Conservation (phyloP, 2,888 invertebrate genomes). For the Ichneumoninae sp. region DNA sequence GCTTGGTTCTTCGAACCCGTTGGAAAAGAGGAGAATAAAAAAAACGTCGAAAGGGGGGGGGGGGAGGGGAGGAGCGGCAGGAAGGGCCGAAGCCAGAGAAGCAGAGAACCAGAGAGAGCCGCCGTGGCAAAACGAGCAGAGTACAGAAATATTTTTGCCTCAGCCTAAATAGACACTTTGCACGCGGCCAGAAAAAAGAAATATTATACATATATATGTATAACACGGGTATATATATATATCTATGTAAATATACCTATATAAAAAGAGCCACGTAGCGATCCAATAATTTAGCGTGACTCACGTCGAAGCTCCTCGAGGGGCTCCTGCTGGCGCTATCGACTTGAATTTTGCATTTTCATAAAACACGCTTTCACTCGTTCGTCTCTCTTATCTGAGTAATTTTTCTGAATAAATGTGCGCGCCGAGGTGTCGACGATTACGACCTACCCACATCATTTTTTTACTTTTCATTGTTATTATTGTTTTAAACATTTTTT, state of each 20-base stretch:
- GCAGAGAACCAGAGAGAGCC: slow-evolving; percentile 27
- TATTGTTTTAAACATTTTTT: not conserved
- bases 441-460: not conserved
- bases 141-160: slow-evolving; percentile 63
- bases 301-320: slow-evolving; percentile 67
- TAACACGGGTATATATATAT: slow-evolving; percentile 1
- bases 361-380: slow-evolving; percentile 9
- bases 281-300: slow-evolving; percentile 72
- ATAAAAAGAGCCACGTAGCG: slow-evolving; percentile 68
- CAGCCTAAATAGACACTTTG: slow-evolving; percentile 66
- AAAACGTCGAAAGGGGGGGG: slow-evolving; percentile 27
- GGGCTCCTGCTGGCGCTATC: slow-evolving; percentile 71
- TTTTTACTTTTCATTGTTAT: not conserved
- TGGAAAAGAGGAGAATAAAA: slow-evolving; percentile 35
- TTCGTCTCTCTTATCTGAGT: not conserved
- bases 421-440: not conserved
- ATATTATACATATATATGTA: slow-evolving; percentile 27
- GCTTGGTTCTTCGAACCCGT: slow-evolving; percentile 60
- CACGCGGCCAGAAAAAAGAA: slow-evolving; percentile 60
- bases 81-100: slow-evolving; percentile 51
- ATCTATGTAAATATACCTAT: slow-evolving; percentile 21
- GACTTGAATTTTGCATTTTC: slow-evolving; percentile 73
- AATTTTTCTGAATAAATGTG: slow-evolving; percentile 5
- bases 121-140: slow-evolving; percentile 38
- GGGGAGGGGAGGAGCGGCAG: slow-evolving; percentile 14